Evolutionary conservation across 2,888 invertebrate species (phyloP).

Genomic region (Campoletis raptor): DNA sequence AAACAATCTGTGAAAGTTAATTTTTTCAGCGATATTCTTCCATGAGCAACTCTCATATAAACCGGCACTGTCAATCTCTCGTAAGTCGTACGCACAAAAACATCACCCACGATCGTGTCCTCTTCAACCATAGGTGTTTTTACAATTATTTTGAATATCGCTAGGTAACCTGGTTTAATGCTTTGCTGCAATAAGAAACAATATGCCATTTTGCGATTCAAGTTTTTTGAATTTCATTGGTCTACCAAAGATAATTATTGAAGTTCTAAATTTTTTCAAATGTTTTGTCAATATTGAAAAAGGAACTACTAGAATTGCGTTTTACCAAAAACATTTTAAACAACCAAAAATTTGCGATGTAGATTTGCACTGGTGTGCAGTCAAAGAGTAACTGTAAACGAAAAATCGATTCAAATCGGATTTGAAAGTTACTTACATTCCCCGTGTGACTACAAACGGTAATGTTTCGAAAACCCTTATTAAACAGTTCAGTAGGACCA

Average conservation of each 20-base stretch:
- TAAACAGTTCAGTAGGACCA: conserved; percentile 83
- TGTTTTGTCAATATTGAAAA: too few species aligned
- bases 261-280: too few species aligned
- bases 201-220: not conserved
- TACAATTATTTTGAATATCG: conserved; percentile 90
- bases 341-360: too few species aligned
- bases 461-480: conserved; percentile 81
- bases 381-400: too few species aligned
- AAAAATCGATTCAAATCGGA: too few species aligned
- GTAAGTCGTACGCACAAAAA: conserved; percentile 90
- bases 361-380: too few species aligned
- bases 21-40: conserved; percentile 87
- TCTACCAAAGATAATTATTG: not conserved
- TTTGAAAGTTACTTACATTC: conserved; percentile 76
- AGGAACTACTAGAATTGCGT: not conserved
- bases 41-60: conserved; percentile 91
- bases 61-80: conserved; percentile 90
- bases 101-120: conserved; percentile 89
- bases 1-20: conserved; percentile 92
- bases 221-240: not conserved
- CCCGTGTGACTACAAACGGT: conserved; percentile 82
- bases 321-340: not conserved
- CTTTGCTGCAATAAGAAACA: conserved; percentile 84
- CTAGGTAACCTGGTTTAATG: conserved; percentile 88
- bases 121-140: conserved; percentile 89